Base-by-base conservation (phyloP, 2,113 vertebrate genomes). In the Spilogale gracilis region DNA sequence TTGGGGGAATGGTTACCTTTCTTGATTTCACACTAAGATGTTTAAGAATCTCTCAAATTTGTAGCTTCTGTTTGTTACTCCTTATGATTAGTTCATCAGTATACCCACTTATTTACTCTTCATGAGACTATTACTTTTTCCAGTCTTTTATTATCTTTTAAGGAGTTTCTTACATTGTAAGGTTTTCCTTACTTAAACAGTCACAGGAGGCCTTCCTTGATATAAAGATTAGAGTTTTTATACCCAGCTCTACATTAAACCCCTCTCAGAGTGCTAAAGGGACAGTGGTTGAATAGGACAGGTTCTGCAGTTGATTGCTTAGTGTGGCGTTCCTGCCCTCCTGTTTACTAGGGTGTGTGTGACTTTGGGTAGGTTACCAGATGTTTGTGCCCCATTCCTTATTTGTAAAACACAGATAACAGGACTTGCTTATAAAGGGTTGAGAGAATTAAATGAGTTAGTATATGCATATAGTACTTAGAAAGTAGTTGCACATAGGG, bases 21-120 rank as follows among this genome's bases (percentile, higher is more conserved):
- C 18, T 21, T 56, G 48, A 56, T 85, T 96, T 97, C 69, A 91
- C 58, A 85, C 78, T 63, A 79, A 60, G 69, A 88, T 69, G 27
- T n/a, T 38, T 85, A 86, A 71, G 16, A 95, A 16, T 96, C 23
- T 94, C 18, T 82, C 18, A 67, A 73, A 60, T 52, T 83, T 86
- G 38, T 74, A 23, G 13, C 21, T 94, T 85, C 21, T 94, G 20
- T 94, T n/a, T 91, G 13, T 94, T 69, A 63, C 10, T 48, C 48
- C 43, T 96, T 86, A 58, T 73, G 45, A 23, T 65, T 91, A 81
- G 45, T 4, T 65, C 65, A 89, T 76, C 50, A 60, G 6, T 94
- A 18, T 81, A 81, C 32, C 54, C 61, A 48, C 18, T 52, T 69
- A 96, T 5, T 43, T 50, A n/a, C 21, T 58, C 89, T 83, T 89